Evolutionary conservation across 2,888 invertebrate genomes (phyloP), one percentile per base, ranked within the genome.

Genomic region (Protophormia terraenovae): DNA sequence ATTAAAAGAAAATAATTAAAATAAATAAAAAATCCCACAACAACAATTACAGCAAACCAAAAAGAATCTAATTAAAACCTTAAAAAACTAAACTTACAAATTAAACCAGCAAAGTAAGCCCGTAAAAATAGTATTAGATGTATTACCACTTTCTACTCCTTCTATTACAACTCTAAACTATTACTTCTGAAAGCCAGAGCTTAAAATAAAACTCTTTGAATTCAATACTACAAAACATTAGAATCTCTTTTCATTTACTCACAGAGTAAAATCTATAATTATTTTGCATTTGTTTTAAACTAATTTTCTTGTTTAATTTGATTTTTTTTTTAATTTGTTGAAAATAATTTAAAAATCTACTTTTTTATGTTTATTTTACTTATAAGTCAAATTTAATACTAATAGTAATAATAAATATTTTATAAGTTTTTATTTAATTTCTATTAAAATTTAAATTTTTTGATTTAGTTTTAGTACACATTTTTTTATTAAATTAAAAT

Each of bases 31-130:
- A 67, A 24, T 22, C 10, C 35, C 50, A 38, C 29, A 60, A 50
- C 41, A 47, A 67, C 64, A 72, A 73, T 75, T 85, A 79, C 82
- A 84, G 84, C 82, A 82, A 85, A 82, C 85, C 76, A 83, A 86
- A 83, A 82, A 82, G 1, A 35, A 84, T 55, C 38, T 50, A 66
- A 75, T 55, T 73, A 47, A 84, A 50, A 50, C n/a, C 60, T 38
- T 82, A 67, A 72, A 32, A 27, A 60, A 66, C 27, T 60, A 75
- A 64, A 19, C 47, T 58, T 24, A 45, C 38, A 72, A 41, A 76
- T n/a, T 35, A 71, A 75, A 10, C 69, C 47, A 69, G 76, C 24
- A 22, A 45, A 67, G n/a, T 50, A 75, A 80, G 55, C 45, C 29
- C 66, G 41, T 7, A 78, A 60, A 75, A 77, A 83, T 77, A 77